A percentile compares a stretch with the other conserved stretches of the same genome.
Conservation (phyloP, 2,888 invertebrate species). For the Conomelus anceps region DNA sequence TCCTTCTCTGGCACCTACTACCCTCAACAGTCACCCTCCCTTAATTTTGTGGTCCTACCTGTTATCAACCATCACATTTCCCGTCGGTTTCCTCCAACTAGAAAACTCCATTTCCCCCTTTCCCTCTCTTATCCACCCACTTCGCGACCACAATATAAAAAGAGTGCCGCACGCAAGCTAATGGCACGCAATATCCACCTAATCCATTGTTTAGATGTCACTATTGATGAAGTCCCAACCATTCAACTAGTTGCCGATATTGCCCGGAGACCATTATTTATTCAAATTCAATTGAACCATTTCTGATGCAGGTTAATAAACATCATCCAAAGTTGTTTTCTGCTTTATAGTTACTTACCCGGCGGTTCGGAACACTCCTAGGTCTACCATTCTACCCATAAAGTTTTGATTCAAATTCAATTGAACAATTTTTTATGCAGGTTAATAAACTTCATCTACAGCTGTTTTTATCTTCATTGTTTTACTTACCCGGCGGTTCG, state of each 20-base stretch:
- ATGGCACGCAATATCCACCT: background rate
- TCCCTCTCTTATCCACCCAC: too few relatives aligned
- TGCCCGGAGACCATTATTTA: background rate
- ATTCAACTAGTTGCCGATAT: background rate
- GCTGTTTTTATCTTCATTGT: too few relatives aligned
- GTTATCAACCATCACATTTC: background rate
- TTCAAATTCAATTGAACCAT: background rate
- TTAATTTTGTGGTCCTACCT: background rate
- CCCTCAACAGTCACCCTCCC: too few relatives aligned
- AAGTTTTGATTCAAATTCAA: too few relatives aligned
- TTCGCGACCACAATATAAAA: background rate
- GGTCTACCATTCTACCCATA: too few relatives aligned
- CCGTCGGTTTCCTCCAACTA: background rate
- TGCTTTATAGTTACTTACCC: too few relatives aligned
- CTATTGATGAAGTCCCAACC: background rate
- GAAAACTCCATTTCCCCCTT: background rate
- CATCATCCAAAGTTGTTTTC: too few relatives aligned
- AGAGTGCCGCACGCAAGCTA: background rate
- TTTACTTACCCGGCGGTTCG: too few relatives aligned
- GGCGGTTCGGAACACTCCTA: too few relatives aligned
- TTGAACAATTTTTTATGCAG: too few relatives aligned
- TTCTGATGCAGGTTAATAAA: background rate
- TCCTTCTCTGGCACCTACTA: too few relatives aligned
- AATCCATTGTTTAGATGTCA: background rate
- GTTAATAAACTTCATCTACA: too few relatives aligned